Evolutionary conservation across 92 coral and sea anemone species (phyloP).

Genomic region (Epizoanthus scotinus): DNA sequence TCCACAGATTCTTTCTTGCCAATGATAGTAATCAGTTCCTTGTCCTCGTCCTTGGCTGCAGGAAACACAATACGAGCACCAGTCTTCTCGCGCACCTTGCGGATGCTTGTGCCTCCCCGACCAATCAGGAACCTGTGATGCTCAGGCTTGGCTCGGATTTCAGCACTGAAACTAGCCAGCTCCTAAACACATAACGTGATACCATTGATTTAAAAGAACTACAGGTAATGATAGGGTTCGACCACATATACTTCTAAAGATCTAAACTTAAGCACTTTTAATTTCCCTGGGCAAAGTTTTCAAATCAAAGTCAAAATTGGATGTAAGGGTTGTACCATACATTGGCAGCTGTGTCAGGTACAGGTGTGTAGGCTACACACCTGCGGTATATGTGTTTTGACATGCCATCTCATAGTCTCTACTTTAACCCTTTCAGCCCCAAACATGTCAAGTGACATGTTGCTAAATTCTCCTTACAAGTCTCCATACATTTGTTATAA

Average conservation of each 20-base stretch:
- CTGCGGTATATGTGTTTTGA: background rate
- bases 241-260: background rate
- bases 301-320: background rate
- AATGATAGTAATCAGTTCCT: conserved; percentile 92
- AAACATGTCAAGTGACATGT: too few relatives aligned
- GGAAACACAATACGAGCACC: conserved; percentile 98
- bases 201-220: background rate
- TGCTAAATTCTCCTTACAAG: too few relatives aligned
- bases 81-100: conserved; percentile 97
- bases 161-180: conserved; percentile 81
- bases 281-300: background rate
- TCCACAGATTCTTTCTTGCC: conserved; percentile 93
- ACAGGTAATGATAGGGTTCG: too few relatives aligned
- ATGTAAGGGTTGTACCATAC: background rate
- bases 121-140: conserved; percentile 99
- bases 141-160: conserved; percentile 93
- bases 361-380: too few relatives aligned
- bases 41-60: conserved; percentile 86
- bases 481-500: too few relatives aligned
- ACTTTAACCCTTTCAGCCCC: too few relatives aligned
- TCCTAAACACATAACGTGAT: conserved; percentile 61
- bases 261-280: too few relatives aligned
- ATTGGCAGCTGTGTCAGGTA: background rate
- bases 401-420: too few relatives aligned
- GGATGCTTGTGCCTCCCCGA: conserved; percentile 92